Percentiles rank a stretch among this genome's conserved stretches.
Conservation (phyloP, 2,888 invertebrate species). For the Macrostomum cliftonense region DNA sequence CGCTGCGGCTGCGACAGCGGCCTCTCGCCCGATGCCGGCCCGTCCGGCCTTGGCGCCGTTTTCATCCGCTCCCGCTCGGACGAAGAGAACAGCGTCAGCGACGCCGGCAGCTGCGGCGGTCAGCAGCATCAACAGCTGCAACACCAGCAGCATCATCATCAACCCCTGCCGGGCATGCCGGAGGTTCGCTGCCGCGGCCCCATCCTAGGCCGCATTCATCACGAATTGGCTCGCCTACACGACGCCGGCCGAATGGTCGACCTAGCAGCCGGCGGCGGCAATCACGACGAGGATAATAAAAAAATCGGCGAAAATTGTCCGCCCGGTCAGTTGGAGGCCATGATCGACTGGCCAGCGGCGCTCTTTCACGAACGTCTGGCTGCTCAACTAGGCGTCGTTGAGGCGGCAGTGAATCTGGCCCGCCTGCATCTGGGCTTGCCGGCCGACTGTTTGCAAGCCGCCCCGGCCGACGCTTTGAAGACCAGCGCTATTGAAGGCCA, state of each 20-base stretch:
- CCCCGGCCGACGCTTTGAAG: neutral
- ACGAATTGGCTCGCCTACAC: conserved; percentile 44
- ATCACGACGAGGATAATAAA: conserved; percentile 31
- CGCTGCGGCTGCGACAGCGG: too few relatives aligned
- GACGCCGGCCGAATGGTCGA: conserved; percentile 40
- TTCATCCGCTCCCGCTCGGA: too few relatives aligned
- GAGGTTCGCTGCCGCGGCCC: too few relatives aligned
- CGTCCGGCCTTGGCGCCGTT: too few relatives aligned
- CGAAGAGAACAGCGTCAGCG: too few relatives aligned
- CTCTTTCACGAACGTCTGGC: conserved; percentile 43
- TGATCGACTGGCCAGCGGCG: conserved; percentile 41
- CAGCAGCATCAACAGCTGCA: too few relatives aligned
- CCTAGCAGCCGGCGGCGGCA: conserved; percentile 3
- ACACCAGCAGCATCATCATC: too few relatives aligned
- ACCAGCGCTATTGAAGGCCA: neutral
- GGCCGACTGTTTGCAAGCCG: neutral
- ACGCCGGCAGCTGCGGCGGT: too few relatives aligned
- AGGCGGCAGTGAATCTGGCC: conserved; percentile 41
- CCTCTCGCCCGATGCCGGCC: too few relatives aligned
- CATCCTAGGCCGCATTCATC: conserved; percentile 29
- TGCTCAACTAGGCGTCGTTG: conserved; percentile 41
- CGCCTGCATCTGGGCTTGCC: conserved; percentile 38
- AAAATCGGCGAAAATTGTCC: too few relatives aligned
- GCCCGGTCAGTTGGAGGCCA: too few relatives aligned
- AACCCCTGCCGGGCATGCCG: too few relatives aligned